Conservation (phyloP, 2,888 invertebrate genomes). For the Adela reaumurella region DNA sequence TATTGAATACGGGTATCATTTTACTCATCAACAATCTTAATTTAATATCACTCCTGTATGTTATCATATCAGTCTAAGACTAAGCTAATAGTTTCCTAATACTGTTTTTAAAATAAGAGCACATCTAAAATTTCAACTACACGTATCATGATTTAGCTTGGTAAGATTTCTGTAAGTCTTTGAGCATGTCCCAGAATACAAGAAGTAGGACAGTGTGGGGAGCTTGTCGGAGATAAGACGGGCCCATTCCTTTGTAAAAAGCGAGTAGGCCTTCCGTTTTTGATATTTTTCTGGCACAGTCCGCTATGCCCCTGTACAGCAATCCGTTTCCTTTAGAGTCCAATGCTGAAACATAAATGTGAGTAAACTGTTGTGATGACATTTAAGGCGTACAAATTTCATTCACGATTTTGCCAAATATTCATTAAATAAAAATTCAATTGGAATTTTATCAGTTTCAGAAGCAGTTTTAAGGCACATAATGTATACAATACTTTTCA, state of each 20-base stretch:
- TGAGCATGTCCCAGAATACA: slow-evolving; percentile 82
- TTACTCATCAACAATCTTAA: too few species aligned
- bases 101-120: not conserved
- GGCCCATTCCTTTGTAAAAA: slow-evolving; percentile 88
- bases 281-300: slow-evolving; percentile 75
- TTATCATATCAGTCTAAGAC: too few species aligned
- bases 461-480: too few species aligned
- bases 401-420: too few species aligned
- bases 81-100: not conserved
- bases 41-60: too few species aligned
- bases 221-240: slow-evolving; percentile 85
- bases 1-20: too few species aligned
- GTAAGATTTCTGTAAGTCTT: slow-evolving; percentile 35
- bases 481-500: too few species aligned
- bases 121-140: not conserved
- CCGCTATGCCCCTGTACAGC: slow-evolving; percentile 67
- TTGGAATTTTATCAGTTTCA: too few species aligned
- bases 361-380: too few species aligned
- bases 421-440: too few species aligned
- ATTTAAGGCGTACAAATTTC: too few species aligned
- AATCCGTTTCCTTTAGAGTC: slow-evolving; percentile 64
- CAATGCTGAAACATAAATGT: slow-evolving; percentile 54
- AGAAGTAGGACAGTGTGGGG: slow-evolving; percentile 87
- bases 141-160: slow-evolving; percentile 14
- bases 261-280: slow-evolving; percentile 75